phyloP scores from a whole-genome alignment of 2,888 invertebrate species.

The Trimorus sp. region DNA sequence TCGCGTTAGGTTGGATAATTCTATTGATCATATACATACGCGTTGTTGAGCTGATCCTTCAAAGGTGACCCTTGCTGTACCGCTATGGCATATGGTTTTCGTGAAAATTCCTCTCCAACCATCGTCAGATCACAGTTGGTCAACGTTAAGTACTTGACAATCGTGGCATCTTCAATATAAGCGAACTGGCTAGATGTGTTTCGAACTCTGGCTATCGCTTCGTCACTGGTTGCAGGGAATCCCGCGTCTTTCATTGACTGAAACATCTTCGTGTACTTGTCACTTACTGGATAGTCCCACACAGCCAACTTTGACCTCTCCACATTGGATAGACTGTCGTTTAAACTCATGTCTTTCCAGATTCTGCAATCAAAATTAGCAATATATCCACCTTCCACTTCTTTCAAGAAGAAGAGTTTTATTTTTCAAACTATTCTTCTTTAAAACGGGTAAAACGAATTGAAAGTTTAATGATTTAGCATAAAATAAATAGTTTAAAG shows the following conservation, averaged over 20 bases:
- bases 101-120: conserved; percentile 98
- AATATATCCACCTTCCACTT: too few species aligned
- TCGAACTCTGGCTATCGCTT: conserved; percentile 89
- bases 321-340: conserved; percentile 94
- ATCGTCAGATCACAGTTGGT: conserved; percentile 94
- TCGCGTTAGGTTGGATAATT: too few species aligned
- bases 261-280: conserved; percentile 99
- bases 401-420: too few species aligned
- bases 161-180: conserved; percentile 96
- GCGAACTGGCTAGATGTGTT: conserved; percentile 93
- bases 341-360: conserved; percentile 99
- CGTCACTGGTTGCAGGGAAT: conserved; percentile 90
- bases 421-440: too few species aligned
- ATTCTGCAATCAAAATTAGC: conserved; percentile 86
- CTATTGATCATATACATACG: conserved; percentile 84
- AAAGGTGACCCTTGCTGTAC: conserved; percentile 98
- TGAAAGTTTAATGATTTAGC: too few species aligned
- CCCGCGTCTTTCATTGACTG: conserved; percentile 94
- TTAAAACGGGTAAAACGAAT: too few species aligned
- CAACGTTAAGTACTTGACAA: conserved; percentile 90
- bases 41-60: conserved; percentile 96
- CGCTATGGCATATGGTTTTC: conserved; percentile 98
- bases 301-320: conserved; percentile 97
- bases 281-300: conserved; percentile 99
- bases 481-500: too few species aligned